A percentile compares a stretch with the other conserved stretches of the same genome.
Conservation (phyloP, 2,113 vertebrate species). For the Ondatra zibethicus region DNA sequence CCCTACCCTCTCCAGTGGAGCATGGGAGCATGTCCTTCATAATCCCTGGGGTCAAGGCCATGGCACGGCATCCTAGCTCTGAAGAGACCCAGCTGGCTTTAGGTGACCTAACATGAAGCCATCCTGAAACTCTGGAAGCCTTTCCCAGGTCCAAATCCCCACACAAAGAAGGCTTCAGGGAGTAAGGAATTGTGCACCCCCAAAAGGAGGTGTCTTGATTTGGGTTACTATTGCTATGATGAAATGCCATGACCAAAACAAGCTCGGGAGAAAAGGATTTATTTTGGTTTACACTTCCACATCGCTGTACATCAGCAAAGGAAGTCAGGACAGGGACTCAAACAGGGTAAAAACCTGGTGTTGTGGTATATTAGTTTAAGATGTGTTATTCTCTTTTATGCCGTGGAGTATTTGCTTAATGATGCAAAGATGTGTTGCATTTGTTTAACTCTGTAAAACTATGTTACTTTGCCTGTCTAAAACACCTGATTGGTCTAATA, state of each 20-base stretch:
- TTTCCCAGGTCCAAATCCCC: background rate
- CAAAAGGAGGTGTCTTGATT: background rate
- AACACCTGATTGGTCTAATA: background rate
- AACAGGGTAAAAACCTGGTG: background rate
- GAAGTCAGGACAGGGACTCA: background rate
- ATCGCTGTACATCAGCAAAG: background rate
- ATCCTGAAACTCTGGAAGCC: background rate
- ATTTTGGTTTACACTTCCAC: background rate
- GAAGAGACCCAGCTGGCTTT: background rate
- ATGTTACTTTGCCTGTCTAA: background rate
- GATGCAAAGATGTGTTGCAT: background rate
- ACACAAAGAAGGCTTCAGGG: background rate
- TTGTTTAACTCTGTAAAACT: background rate
- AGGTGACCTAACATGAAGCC: background rate
- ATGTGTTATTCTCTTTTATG: background rate
- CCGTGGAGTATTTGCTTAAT: background rate
- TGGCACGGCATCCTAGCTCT: background rate
- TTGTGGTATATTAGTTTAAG: background rate
- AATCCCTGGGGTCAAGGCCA: background rate
- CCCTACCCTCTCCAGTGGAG: background rate
- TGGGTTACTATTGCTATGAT: background rate
- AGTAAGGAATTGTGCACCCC: background rate
- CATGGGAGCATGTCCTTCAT: rapidly evolving
- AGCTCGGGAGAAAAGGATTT: background rate
- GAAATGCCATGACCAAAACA: background rate